Evolutionary conservation across 1,140 invertebrate genomes (phyloP).

Genomic region (Paraescarpia echinospica): DNA sequence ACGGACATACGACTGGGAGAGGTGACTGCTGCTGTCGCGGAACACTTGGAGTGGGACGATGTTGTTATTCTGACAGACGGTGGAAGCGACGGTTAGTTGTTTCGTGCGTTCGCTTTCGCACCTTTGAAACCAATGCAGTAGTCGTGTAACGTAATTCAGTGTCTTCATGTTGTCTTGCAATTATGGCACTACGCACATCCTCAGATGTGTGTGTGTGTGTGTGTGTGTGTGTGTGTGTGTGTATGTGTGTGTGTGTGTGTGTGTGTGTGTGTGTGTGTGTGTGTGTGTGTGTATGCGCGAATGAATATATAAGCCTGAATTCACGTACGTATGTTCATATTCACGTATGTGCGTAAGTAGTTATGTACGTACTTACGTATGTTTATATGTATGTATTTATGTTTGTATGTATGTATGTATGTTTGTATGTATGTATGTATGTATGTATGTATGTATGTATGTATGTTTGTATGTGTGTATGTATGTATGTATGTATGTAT

Average conservation of each 20-base stretch:
- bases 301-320: no score
- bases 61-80: neutral
- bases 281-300: no score
- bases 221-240: no score
- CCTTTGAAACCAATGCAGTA: no score
- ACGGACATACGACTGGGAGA: neutral
- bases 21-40: neutral
- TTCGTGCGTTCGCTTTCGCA: neutral
- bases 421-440: neutral
- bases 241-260: no score
- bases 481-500: neutral
- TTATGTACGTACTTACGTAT: neutral
- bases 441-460: neutral
- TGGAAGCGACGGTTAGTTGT: neutral
- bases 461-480: neutral
- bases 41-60: neutral
- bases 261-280: no score
- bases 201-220: no score
- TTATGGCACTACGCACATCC: no score
- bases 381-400: neutral
- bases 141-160: no score
- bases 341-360: no score
- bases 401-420: neutral
- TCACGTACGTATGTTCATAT: no score
- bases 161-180: no score